Conservation (phyloP, 2,888 invertebrate species). For the Archips xylosteana region DNA sequence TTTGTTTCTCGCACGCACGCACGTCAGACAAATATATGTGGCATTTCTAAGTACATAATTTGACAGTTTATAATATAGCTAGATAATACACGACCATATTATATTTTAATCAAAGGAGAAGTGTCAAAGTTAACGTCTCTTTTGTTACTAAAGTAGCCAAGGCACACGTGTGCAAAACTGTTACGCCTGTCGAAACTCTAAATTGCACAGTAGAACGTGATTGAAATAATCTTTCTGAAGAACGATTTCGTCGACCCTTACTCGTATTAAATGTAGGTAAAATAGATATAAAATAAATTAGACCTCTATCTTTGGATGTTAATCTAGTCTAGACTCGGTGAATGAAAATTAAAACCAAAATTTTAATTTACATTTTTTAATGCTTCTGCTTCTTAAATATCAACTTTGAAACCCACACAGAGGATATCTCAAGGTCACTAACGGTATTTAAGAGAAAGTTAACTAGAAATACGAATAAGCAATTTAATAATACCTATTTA, state of each 20-base stretch:
- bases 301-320: not conserved
- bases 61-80: not conserved
- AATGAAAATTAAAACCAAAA: not conserved
- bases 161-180: not conserved
- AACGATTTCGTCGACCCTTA: not conserved
- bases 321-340: not conserved
- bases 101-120: not conserved
- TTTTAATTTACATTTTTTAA: not conserved
- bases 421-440: not conserved
- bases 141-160: slow-evolving; percentile 2
- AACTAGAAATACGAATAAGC: too few species aligned
- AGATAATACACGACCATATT: not conserved
- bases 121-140: not conserved
- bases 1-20: too few species aligned
- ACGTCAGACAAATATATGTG: too few species aligned
- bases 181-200: not conserved
- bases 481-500: too few species aligned
- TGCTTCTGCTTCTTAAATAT: not conserved
- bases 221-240: slow-evolving; percentile 3
- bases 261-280: not conserved
- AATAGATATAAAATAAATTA: not conserved
- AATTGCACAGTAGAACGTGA: not conserved
- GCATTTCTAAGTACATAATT: not conserved
- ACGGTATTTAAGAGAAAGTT: too few species aligned
- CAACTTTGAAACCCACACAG: not conserved